Base-by-base conservation (phyloP, 2,888 invertebrate species). In the Drosophila nigritarsus region DNA sequence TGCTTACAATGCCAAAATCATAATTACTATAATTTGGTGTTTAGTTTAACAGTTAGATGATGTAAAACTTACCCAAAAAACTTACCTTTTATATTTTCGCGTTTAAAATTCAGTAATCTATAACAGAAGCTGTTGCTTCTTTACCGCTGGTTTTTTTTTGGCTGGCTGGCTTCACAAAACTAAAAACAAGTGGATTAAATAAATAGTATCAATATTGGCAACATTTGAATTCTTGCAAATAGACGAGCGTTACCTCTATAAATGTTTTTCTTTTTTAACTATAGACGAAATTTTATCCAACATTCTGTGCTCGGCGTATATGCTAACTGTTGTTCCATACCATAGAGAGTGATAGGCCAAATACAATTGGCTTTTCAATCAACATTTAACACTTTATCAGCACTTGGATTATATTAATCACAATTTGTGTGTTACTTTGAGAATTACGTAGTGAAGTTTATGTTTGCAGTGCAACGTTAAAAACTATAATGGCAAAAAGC, bases 401-500 rank as follows among this genome's bases (percentile, higher is more conserved):
- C 27, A 54, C 36, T 56, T 54, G 11, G 27, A 11, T 49, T 54
- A 15, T 20, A 40, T 27, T 7, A 56, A 45, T 7, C 20, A 51
- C 63, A 54, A 65, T 0, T 38, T 15, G 8, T 58, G 30, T 51
- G 13, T 50, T 30, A 45, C 36, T 72, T 53, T 30, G 2, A 29
- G 18, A n/a, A 48, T 29, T 36, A 32, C 5, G 9, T 54, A 29
- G 51, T 55, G 18, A 67, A 54, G 45, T 56, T 67, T 66, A 66
- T 75, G 65, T 62, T 67, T 53, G 27, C 71, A 62, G 69, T 60
- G 32, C 83, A 71, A 86, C 75, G 78, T 83, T 86, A 75, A 64
- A 77, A 85, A 65, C 67, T 74, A 78, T 72, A 78, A 75, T 80
- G 80, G 34, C 68, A 73, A 73, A 83, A 87, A 85, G 88, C 84